phyloP scores from a whole-genome alignment of 1,140 invertebrate genomes.

The Saxidomus purpurata region DNA sequence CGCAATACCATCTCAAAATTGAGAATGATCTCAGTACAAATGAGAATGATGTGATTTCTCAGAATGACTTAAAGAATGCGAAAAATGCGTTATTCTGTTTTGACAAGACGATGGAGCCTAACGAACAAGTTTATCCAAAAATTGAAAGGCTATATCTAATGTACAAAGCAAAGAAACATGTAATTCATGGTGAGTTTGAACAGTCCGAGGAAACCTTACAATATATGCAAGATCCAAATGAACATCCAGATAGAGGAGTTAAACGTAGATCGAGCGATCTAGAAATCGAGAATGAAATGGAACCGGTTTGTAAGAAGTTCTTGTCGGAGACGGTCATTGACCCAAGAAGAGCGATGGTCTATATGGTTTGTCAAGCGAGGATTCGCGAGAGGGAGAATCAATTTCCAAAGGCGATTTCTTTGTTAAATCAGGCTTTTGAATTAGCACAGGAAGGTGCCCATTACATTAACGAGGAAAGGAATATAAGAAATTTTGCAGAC shows the following conservation, averaged over 20 bases:
- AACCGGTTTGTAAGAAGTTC: neutral
- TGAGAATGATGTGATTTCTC: neutral
- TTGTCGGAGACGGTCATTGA: neutral
- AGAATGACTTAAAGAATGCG: neutral
- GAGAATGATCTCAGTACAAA: neutral
- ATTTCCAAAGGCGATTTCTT: neutral
- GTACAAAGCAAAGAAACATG: neutral
- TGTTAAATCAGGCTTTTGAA: neutral
- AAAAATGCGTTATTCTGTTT: neutral
- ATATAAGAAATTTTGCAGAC: neutral
- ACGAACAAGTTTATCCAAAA: neutral
- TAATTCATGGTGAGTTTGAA: neutral
- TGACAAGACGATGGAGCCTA: neutral
- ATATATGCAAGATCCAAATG: too few relatives aligned
- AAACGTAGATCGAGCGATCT: too few relatives aligned
- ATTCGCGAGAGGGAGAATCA: neutral
- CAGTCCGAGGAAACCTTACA: too few relatives aligned
- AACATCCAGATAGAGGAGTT: too few relatives aligned
- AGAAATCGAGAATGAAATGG: too few relatives aligned
- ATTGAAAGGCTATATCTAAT: neutral
- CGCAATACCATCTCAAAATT: neutral
- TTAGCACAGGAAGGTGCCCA: neutral
- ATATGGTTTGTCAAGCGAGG: neutral
- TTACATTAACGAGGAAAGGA: neutral
- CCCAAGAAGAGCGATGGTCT: neutral